Conservation (phyloP, 2,888 invertebrate genomes). For the Thymelicus acteon region DNA sequence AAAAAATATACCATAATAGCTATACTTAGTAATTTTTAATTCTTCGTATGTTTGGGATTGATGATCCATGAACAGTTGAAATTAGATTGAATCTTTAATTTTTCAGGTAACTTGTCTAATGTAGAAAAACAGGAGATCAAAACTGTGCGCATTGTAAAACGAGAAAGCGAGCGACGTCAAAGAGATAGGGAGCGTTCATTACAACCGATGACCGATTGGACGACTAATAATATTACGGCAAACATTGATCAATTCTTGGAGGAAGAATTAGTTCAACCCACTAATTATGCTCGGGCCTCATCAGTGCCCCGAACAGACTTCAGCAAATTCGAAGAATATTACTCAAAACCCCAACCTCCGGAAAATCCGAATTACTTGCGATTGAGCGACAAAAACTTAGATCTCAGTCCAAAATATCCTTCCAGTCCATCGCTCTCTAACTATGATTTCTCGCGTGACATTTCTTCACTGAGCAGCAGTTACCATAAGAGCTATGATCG, state of each 20-base stretch:
- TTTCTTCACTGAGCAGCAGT: conserved; percentile 74
- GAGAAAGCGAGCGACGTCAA: conserved; percentile 94
- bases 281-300: conserved; percentile 74
- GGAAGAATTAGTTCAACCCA: conserved; percentile 74
- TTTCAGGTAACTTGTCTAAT: conserved; percentile 87
- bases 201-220: conserved; percentile 80
- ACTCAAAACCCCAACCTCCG: conserved; percentile 57
- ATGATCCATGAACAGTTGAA: background rate
- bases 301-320: conserved; percentile 81
- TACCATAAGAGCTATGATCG: conserved; percentile 73
- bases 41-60: too few relatives aligned
- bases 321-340: conserved; percentile 71
- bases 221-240: conserved; percentile 66
- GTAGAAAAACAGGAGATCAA: conserved; percentile 95
- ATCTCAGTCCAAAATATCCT: conserved; percentile 76
- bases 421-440: conserved; percentile 79
- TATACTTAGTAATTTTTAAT: too few relatives aligned
- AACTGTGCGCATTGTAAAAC: conserved; percentile 96
- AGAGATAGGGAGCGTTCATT: conserved; percentile 89
- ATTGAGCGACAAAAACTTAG: conserved; percentile 67
- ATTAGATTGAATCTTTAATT: background rate
- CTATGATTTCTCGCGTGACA: conserved; percentile 76
- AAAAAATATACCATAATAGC: background rate
- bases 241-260: conserved; percentile 80
- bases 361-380: conserved; percentile 66